phyloP scores from a whole-genome alignment of 2,113 vertebrate genomes.

The Hucho hucho region DNA sequence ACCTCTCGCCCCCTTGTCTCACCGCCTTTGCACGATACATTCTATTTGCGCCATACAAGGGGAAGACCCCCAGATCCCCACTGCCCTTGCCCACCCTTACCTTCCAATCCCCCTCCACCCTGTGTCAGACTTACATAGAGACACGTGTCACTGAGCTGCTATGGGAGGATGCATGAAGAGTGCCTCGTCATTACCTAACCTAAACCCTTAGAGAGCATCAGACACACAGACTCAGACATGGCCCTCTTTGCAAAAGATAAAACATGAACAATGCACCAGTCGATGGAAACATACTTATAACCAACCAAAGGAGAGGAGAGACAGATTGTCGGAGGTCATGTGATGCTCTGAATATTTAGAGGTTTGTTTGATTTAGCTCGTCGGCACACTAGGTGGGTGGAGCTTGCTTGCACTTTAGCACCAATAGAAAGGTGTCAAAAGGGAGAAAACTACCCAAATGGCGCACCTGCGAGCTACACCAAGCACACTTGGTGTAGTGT shows the following conservation, averaged over 20 bases:
- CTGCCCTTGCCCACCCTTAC: neutral
- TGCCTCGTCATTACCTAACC: conserved; percentile 47
- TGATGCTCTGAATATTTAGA: neutral
- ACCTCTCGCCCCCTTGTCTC: no score
- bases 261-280: neutral
- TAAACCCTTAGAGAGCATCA: conserved; percentile 3
- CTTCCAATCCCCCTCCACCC: neutral
- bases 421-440: no score
- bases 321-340: neutral
- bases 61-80: neutral
- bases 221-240: conserved; percentile 12
- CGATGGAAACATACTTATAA: neutral
- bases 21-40: neutral
- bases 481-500: no score
- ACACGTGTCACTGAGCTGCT: conserved; percentile 51
- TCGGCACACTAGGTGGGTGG: no score
- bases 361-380: neutral
- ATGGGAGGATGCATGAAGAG: conserved; percentile 66
- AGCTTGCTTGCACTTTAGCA: no score
- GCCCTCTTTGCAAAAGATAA: conserved; percentile 3
- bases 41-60: neutral
- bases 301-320: conserved; percentile 9
- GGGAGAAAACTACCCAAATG: no score
- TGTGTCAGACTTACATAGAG: neutral
- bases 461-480: no score